These are phyloP conservation scores for Pseudomugil gertrudae DNA, from an alignment of 2,797 vertebrate species.

Conservation along the genomic window DNA sequence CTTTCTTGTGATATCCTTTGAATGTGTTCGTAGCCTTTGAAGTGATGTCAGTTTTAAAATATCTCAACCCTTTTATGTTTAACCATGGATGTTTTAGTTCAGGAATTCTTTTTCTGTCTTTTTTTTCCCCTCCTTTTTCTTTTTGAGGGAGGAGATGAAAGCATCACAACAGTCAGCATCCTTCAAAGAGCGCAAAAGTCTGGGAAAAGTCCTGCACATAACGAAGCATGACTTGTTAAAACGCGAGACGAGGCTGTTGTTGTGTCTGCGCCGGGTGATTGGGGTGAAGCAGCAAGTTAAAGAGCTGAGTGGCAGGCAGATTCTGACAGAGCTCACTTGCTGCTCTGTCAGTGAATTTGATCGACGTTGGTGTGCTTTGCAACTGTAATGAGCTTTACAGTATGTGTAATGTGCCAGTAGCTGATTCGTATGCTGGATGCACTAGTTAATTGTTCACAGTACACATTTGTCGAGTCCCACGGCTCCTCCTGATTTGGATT, in stretches of 20 bases:
- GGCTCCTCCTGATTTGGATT: constrained; percentile 76
- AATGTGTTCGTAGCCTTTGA: constrained; percentile 77
- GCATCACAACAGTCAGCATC: constrained; percentile 70
- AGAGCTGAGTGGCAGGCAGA: constrained; percentile 55
- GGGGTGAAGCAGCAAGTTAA: constrained; percentile 49
- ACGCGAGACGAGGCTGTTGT: constrained; percentile 39
- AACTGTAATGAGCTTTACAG: constrained; percentile 76
- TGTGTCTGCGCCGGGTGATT: constrained; percentile 55
- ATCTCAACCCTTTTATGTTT: constrained; percentile 77
- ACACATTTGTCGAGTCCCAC: constrained; percentile 64
- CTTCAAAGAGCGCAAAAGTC: constrained; percentile 66
- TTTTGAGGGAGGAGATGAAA: constrained; percentile 67
- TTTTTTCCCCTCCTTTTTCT: constrained; percentile 14
- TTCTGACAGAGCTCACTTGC: constrained; percentile 45
- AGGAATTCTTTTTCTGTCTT: constrained; percentile 44
- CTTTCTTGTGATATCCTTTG: constrained; percentile 77
- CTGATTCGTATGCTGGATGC: constrained; percentile 75
- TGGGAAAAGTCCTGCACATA: constrained; percentile 64
- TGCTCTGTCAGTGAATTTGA: constrained; percentile 53
- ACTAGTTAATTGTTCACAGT: constrained; percentile 75
- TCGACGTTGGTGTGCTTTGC: constrained; percentile 68
- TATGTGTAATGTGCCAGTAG: constrained; percentile 64
- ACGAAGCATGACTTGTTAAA: constrained; percentile 69
- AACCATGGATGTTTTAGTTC: constrained; percentile 76
- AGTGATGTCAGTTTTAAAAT: constrained; percentile 80